phyloP scores from a whole-genome alignment of 30 jellyfish, hydroid and myxozoan genomes.

The Turritopsis rubra region DNA sequence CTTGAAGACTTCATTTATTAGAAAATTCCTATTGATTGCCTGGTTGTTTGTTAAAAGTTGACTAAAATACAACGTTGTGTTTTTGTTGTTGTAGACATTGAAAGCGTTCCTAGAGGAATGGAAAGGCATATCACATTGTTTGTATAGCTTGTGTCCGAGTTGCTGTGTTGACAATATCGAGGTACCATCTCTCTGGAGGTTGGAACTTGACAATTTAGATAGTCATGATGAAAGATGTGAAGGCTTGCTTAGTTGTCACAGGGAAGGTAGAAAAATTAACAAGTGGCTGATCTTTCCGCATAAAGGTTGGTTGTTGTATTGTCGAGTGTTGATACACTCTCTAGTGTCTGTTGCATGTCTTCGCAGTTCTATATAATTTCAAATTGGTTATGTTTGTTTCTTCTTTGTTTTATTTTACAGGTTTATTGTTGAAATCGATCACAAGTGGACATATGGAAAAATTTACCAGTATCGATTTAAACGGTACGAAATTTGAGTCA shows the following conservation, averaged over 20 bases:
- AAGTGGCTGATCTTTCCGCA: conserved; percentile 20
- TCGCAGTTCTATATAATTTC: too few species aligned
- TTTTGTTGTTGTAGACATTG: conserved; percentile 26
- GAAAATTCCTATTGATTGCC: too few species aligned
- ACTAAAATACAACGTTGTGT: neutral
- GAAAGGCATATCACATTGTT: conserved; percentile 28
- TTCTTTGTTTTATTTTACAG: too few species aligned
- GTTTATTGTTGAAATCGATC: too few species aligned
- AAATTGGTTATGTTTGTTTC: too few species aligned
- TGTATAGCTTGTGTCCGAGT: conserved; percentile 42
- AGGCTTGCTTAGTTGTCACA: conserved; percentile 1
- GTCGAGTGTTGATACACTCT: too few species aligned
- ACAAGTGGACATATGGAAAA: too few species aligned
- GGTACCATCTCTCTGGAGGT: conserved; percentile 20
- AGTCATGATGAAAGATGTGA: neutral
- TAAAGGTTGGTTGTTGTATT: neutral
- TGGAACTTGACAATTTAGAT: neutral
- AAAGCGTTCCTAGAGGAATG: conserved; percentile 26
- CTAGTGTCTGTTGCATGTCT: neutral
- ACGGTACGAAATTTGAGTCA: too few species aligned
- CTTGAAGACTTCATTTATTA: too few species aligned
- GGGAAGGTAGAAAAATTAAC: conserved; percentile 10
- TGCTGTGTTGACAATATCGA: conserved; percentile 8
- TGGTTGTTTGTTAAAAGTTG: too few species aligned
- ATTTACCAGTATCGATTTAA: too few species aligned